Base-by-base conservation (phyloP, 1,140 invertebrate genomes). In the Caenorhabditis briggsae region DNA sequence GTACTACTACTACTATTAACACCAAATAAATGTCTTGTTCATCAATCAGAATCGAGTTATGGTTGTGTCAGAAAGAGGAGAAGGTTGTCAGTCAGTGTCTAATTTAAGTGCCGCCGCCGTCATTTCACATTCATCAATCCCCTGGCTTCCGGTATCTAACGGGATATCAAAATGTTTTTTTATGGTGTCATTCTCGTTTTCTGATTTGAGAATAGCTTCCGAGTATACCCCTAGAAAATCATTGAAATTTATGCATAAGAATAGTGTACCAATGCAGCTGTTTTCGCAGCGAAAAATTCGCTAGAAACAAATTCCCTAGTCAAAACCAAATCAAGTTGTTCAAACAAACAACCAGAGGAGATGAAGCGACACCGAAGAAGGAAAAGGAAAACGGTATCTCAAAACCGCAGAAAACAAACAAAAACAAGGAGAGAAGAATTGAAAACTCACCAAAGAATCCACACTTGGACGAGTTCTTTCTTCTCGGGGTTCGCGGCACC, bases 401-500 rank as follows among this genome's bases (percentile, higher is more conserved):
- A 16, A 70, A 48, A 70, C 41, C 41, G 18, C 8, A 7, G 46
- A 78, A 78, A 78, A 50, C 70, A 78, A 78, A 23, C n/a, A n/a
- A 78, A 78, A 78, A 50, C 70, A 78, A 78, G 33, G 11, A 65
- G 12, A 78, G 14, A 46, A 16, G 61, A 2, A 43, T 46, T 11
- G 64, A 70, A 48, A 48, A 20, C 70, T 50, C 70, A 78, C 70
- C 70, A 50, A 50, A 50, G 46, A 78, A 78, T 78, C 70, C 70
- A 14, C 70, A 78, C 70, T 78, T 78, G 43, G 70, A 78, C 70
- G 70, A 78, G 84, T 58, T 78, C 64, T 58, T 46, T 20, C 65
- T 50, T 65, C 84, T 48, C 64, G 61, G 84, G 84, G 84, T 64
- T 65, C 65, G 61, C 84, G 84, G 61, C 84, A 64, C 55, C 84